Percentiles rank a stretch among this genome's conserved stretches.
phyloP scores from a whole-genome alignment of 2,797 vertebrate species.

The Ptychadena robeensis region DNA sequence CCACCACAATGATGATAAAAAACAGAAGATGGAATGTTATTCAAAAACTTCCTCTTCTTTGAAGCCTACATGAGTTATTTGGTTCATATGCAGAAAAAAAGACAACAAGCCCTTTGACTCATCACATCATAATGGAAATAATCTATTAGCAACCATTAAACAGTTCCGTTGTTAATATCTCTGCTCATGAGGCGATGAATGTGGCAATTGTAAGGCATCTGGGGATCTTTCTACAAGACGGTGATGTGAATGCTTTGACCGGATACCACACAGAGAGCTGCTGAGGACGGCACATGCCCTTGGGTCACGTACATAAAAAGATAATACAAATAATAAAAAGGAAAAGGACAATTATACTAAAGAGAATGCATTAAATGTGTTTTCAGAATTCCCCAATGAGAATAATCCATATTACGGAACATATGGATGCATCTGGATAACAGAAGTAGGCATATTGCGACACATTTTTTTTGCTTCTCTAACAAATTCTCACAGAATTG shows the following conservation, averaged over 20 bases:
- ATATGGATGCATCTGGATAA: not conserved
- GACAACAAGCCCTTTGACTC: slow-evolving; percentile 36
- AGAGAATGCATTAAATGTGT: not conserved
- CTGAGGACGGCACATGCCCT: slow-evolving; percentile 15
- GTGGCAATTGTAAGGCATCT: slow-evolving; percentile 36
- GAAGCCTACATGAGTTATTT: slow-evolving; percentile 28
- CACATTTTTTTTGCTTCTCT: not conserved
- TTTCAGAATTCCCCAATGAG: not conserved
- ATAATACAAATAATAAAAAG: not conserved
- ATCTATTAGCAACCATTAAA: slow-evolving; percentile 29
- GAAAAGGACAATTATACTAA: not conserved
- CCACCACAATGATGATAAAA: not conserved
- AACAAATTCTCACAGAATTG: not conserved
- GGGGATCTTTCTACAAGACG: not conserved
- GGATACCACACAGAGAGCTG: slow-evolving; percentile 41
- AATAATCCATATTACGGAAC: not conserved
- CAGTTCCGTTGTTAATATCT: slow-evolving; percentile 10
- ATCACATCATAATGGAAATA: slow-evolving; percentile 40
- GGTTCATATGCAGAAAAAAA: not conserved
- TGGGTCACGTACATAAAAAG: slow-evolving; percentile 39
- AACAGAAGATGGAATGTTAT: not conserved
- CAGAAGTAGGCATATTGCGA: not conserved
- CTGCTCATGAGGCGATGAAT: slow-evolving; percentile 23
- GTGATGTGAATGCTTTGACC: slow-evolving; percentile 13
- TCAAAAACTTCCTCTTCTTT: slow-evolving; percentile 40